Evolutionary conservation across 2,888 invertebrate genomes (phyloP).

Genomic region (Macrophya annulata): DNA sequence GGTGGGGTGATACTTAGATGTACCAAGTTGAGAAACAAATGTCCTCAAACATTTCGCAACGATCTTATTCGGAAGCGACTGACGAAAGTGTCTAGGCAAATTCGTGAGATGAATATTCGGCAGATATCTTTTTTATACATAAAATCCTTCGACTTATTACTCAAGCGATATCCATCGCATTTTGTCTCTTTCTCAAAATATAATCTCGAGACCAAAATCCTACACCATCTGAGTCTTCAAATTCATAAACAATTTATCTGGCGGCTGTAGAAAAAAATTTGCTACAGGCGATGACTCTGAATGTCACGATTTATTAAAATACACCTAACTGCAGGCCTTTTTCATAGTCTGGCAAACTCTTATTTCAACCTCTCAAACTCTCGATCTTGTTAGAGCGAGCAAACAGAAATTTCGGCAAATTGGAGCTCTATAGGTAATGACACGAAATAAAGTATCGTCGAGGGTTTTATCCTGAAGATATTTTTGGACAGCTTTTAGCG

Average conservation of each 20-base stretch:
- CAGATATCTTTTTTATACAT: background rate
- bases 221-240: background rate
- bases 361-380: background rate
- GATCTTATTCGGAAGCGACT: background rate
- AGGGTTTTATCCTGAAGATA: conserved; percentile 1
- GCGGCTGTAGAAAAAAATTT: background rate
- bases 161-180: background rate
- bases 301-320: background rate
- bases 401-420: background rate
- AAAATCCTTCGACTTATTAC: background rate
- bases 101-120: background rate
- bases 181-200: background rate
- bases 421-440: background rate
- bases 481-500: conserved; percentile 1
- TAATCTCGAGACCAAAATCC: background rate
- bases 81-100: background rate
- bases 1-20: conserved; percentile 13
- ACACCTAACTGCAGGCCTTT: background rate
- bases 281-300: background rate
- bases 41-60: background rate
- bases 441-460: background rate
- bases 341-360: background rate
- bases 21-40: conserved; percentile 31
- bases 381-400: background rate
- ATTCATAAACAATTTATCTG: background rate